Percentiles rank a stretch among this genome's conserved stretches.
These are phyloP conservation scores for Equus przewalskii DNA, from an alignment of 2,113 vertebrate genomes.

Conservation along the genomic window DNA sequence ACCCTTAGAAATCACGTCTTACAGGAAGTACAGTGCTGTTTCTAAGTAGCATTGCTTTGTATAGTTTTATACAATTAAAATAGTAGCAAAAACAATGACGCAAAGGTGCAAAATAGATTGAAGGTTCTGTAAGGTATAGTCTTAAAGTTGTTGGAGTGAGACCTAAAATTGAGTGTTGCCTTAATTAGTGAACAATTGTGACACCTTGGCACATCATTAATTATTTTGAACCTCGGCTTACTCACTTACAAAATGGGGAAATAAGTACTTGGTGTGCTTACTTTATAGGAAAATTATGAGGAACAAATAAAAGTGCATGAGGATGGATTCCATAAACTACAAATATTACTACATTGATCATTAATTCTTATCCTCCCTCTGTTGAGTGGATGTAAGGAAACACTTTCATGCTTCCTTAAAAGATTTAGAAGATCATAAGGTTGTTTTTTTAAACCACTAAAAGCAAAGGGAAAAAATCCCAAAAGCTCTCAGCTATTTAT, in stretches of 20 bases:
- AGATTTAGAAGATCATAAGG: neutral
- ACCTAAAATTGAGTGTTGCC: neutral
- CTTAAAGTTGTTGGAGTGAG: neutral
- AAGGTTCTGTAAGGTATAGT: neutral
- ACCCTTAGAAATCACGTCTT: neutral
- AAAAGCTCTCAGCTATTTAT: neutral
- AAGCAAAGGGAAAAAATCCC: neutral
- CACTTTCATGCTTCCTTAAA: neutral
- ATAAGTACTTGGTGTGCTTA: neutral
- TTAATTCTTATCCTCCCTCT: neutral
- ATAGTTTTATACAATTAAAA: neutral
- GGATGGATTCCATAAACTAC: neutral
- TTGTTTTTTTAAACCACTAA: neutral
- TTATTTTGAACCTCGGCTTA: neutral
- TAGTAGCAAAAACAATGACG: neutral
- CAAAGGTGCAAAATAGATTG: neutral
- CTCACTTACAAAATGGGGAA: neutral
- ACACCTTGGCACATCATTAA: neutral
- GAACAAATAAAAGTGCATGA: neutral
- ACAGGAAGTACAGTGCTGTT: neutral
- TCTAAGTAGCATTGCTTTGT: neutral
- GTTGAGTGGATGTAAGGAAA: neutral
- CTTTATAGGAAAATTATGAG: neutral
- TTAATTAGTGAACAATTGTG: neutral
- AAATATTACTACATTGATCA: neutral